Conservation (phyloP, 2,888 invertebrate genomes). For the Melanostoma mellinum region DNA sequence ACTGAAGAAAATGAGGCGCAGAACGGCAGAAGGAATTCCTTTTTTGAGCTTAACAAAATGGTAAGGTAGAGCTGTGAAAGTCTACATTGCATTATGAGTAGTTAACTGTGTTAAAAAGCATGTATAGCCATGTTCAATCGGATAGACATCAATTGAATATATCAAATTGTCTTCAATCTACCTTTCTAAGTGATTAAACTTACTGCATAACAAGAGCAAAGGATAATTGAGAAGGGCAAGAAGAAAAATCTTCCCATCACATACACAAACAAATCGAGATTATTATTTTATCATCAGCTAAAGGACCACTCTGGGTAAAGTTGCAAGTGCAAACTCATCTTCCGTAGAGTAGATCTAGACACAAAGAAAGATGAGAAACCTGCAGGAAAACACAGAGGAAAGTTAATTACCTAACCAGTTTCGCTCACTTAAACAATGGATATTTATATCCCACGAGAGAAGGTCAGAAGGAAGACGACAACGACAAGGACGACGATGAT, state of each 20-base stretch:
- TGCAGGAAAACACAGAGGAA: slow-evolving; percentile 55
- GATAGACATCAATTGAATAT: too few species aligned
- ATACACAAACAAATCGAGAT: slow-evolving; percentile 52
- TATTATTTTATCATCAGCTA: slow-evolving; percentile 66
- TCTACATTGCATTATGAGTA: too few species aligned
- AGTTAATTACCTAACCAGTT: slow-evolving; percentile 72
- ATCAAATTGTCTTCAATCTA: too few species aligned
- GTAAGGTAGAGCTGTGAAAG: too few species aligned
- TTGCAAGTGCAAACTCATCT: neutral
- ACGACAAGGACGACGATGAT: slow-evolving; percentile 3
- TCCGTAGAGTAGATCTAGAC: neutral
- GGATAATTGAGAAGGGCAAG: slow-evolving; percentile 43
- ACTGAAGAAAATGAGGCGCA: too few species aligned
- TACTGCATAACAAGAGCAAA: neutral
- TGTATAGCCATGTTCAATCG: too few species aligned
- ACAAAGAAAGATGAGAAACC: slow-evolving; percentile 9
- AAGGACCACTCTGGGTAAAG: slow-evolving; percentile 6
- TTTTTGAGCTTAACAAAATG: too few species aligned
- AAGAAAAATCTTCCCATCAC: slow-evolving; percentile 7
- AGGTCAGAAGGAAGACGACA: slow-evolving; percentile 12
- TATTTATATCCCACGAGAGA: slow-evolving; percentile 63
- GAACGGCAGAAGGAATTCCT: too few species aligned
- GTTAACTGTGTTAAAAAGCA: too few species aligned
- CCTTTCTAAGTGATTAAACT: too few species aligned
- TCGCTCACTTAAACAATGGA: slow-evolving; percentile 65